Evolutionary conservation across 2,797 vertebrate species (phyloP).

Genomic region (Leptodactylus fallax): DNA sequence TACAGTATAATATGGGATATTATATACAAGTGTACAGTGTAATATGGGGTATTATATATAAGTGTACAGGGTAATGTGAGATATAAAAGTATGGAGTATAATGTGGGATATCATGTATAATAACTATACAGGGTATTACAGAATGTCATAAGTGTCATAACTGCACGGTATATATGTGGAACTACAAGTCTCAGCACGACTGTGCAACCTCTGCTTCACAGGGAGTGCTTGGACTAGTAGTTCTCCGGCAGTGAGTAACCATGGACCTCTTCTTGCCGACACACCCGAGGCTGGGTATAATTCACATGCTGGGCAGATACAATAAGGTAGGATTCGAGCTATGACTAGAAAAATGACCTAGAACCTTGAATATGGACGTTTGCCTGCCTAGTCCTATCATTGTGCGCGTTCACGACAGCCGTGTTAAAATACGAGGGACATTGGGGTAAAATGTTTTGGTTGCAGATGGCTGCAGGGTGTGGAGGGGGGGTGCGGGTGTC

Average conservation of each 20-base stretch:
- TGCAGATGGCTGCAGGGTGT: conserved; percentile 7
- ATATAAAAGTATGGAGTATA: neutral
- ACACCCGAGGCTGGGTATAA: neutral
- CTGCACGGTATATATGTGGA: neutral
- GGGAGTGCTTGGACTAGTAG: conserved; percentile 15
- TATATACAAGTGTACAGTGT: neutral
- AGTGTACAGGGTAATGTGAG: neutral
- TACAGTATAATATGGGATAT: neutral
- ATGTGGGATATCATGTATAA: neutral
- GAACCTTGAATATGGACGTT: no score
- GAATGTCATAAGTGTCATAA: neutral
- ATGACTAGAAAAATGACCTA: no score
- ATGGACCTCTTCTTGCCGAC: neutral
- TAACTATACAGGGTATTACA: neutral
- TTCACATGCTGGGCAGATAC: neutral
- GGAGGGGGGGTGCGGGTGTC: conserved; percentile 6
- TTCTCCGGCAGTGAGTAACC: neutral
- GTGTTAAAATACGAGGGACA: neutral
- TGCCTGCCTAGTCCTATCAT: neutral
- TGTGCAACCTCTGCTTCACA: neutral
- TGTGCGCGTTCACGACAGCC: conserved; percentile 53
- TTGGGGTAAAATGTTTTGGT: neutral
- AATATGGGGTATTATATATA: neutral
- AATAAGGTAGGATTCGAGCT: fast-evolving
- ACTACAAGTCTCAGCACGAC: conserved; percentile 1